Evolutionary conservation across 1,140 invertebrate genomes (phyloP), one percentile per base, ranked within the genome.

Genomic region (Cydia amplana): DNA sequence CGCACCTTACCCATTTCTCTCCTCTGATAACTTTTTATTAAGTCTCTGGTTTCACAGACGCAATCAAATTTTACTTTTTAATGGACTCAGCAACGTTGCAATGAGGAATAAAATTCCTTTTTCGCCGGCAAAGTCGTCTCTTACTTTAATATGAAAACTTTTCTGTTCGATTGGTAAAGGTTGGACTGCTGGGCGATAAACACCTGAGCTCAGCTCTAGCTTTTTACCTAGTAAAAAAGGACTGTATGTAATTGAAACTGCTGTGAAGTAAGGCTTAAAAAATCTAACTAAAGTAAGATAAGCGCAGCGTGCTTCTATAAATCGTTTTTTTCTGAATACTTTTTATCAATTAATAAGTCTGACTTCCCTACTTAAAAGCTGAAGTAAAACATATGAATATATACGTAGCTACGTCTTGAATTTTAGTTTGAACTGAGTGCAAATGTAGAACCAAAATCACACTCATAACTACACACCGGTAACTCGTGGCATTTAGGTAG

Each of bases 71-170:
- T 40, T 70, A 70, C 32, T 18, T 70, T 70, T 79, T 79, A 79
- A 79, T 79, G 76, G 74, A 75, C 75, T 70, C 65, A 36, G 43
- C 18, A 73, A 51, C 46, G 72, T 74, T 51, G 72, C 73, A 75
- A 77, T 74, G 72, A 74, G 65, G 46, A 76, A 76, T 74, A 51
- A 73, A 73, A 73, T 25, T 49, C 25, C 55, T 73, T 46, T 51
- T 43, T 51, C 46, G 28, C 64, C 51, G 46, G 51, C 70, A 51
- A 74, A 55, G 20, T 23, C 46, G 72, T 25, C 64, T 76, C 67
- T 63, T 55, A 76, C 75, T 79, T 76, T 78, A 81, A 81, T 79
- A 79, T 79, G 80, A 79, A 81, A 81, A 79, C 76, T 81, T 81
- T 77, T 63, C 63, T 76, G 67, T 79, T 75, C 80, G 74, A 79